Percentiles rank a stretch among this genome's conserved stretches.
Conservation (phyloP, 2,888 invertebrate genomes). For the Coenonympha arcania region DNA sequence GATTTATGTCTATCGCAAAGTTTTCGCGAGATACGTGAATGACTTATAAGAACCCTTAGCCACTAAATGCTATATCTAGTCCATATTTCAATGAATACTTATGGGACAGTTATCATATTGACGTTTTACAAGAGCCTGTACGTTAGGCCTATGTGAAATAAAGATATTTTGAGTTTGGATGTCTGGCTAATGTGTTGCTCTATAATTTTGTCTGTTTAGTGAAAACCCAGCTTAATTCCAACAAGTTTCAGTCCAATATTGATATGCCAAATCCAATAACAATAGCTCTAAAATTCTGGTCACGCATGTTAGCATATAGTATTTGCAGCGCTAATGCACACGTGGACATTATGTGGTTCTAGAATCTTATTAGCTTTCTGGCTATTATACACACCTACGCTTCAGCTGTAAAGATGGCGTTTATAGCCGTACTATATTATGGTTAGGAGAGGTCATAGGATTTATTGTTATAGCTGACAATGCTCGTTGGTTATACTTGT, state of each 20-base stretch:
- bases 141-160: no score
- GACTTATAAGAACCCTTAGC: no score
- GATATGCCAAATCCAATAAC: conserved; percentile 12
- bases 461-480: conserved; percentile 10
- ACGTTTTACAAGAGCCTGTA: no score
- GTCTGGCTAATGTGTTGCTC: neutral
- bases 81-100: no score
- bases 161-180: no score
- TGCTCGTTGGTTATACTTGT: neutral
- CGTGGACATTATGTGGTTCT: conserved; percentile 20
- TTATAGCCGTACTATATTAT: conserved; percentile 6
- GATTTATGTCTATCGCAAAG: no score
- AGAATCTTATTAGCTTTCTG: conserved; percentile 17
- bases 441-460: conserved; percentile 9
- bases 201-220: neutral
- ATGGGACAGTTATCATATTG: no score
- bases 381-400: conserved; percentile 18
- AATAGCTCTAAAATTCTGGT: conserved; percentile 40
- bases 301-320: conserved; percentile 47
- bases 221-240: neutral
- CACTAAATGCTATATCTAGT: no score
- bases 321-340: conserved; percentile 47
- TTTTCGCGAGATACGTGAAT: no score
- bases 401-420: neutral
- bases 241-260: neutral